These are phyloP conservation scores for Myopa testacea DNA, from an alignment of 2,888 invertebrate species.

Conservation along the genomic window DNA sequence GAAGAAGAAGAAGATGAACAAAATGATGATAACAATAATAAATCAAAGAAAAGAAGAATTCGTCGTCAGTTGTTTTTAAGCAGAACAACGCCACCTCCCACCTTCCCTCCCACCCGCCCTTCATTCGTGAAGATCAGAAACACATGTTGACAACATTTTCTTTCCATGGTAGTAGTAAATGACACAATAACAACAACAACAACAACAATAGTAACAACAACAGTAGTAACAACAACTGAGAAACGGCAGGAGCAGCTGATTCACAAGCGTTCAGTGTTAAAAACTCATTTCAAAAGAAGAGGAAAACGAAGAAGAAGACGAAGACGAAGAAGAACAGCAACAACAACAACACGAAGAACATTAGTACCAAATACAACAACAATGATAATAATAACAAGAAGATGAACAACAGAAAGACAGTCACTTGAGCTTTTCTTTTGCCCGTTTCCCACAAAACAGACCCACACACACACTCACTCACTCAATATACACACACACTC, in stretches of 20 bases:
- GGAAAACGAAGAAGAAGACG: not conserved
- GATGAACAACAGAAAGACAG: slow-evolving; percentile 33
- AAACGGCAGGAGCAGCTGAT: slow-evolving; percentile 25
- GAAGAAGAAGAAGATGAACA: too few relatives aligned
- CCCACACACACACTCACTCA: slow-evolving; percentile 37
- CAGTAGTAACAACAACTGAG: slow-evolving; percentile 16
- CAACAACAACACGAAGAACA: slow-evolving; percentile 1
- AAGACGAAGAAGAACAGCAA: slow-evolving; percentile 21
- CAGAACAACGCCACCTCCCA: not conserved
- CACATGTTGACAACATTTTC: slow-evolving; percentile 35
- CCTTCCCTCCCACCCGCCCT: not conserved
- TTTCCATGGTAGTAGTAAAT: not conserved
- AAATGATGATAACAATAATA: too few relatives aligned
- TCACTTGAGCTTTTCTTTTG: slow-evolving; percentile 41
- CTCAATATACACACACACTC: slow-evolving; percentile 30
- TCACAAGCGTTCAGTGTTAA: not conserved
- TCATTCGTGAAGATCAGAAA: not conserved
- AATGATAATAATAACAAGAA: not conserved
- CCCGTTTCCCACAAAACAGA: slow-evolving; percentile 38
- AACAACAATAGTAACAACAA: slow-evolving; percentile 17
- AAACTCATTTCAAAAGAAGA: not conserved
- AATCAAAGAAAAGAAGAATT: too few relatives aligned
- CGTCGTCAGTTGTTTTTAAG: too few relatives aligned
- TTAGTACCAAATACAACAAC: slow-evolving; percentile 25
- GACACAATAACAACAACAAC: slow-evolving; percentile 30